phyloP scores from a whole-genome alignment of 1,140 invertebrate genomes.

The Leptinotarsa lineolata region DNA sequence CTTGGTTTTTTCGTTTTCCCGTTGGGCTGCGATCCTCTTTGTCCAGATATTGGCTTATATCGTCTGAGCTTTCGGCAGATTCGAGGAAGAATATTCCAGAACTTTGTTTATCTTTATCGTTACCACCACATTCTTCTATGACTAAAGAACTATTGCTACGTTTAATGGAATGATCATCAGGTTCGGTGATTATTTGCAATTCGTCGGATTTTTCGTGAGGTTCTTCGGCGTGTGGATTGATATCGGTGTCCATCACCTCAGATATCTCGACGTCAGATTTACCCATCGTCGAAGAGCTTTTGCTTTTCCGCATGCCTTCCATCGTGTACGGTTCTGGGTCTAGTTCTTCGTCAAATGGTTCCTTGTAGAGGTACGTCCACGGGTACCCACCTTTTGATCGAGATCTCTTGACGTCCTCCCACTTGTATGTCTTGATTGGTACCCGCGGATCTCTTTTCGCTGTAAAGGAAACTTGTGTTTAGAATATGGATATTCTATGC shows the following conservation, averaged over 20 bases:
- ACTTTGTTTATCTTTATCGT: conserved; percentile 26
- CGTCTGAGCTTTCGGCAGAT: conserved; percentile 51
- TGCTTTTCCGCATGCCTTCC: conserved; percentile 42
- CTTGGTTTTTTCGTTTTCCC: conserved; percentile 20
- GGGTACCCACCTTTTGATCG: conserved; percentile 67
- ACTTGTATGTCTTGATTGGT: conserved; percentile 71
- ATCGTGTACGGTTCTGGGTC: conserved; percentile 48
- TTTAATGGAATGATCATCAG: conserved; percentile 23
- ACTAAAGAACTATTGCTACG: conserved; percentile 31
- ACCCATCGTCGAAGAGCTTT: conserved; percentile 35
- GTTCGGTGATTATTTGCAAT: conserved; percentile 19
- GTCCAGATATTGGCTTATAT: conserved; percentile 54
- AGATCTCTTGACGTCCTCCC: conserved; percentile 70
- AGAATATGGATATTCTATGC: not conserved
- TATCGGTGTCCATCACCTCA: conserved; percentile 36
- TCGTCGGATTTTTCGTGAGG: not conserved
- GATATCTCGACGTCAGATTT: conserved; percentile 32
- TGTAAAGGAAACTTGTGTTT: conserved; percentile 34
- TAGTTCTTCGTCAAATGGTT: conserved; percentile 45
- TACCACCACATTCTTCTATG: conserved; percentile 33
- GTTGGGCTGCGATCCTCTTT: conserved; percentile 46
- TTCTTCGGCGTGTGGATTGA: conserved; percentile 12
- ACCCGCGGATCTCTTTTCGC: conserved; percentile 60
- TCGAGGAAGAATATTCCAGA: conserved; percentile 37
- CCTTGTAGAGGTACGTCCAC: conserved; percentile 66